phyloP scores from a whole-genome alignment of 2,113 vertebrate genomes.

The Myotis davidii region DNA sequence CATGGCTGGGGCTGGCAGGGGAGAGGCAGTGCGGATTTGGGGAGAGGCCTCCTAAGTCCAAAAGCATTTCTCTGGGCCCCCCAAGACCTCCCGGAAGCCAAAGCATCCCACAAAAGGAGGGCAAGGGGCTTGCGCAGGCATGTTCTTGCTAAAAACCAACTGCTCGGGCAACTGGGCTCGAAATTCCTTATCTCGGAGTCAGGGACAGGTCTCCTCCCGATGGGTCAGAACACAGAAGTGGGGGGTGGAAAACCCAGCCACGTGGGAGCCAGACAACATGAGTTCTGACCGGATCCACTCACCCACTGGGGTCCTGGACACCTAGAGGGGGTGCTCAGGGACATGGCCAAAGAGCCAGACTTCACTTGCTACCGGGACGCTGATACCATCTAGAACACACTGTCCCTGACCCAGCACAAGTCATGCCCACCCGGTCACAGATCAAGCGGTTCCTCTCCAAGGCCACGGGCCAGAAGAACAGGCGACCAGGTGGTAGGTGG shows the following conservation, averaged over 20 bases:
- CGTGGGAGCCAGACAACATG: background rate
- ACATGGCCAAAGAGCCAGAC: background rate
- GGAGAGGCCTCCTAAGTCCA: background rate
- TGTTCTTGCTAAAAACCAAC: background rate
- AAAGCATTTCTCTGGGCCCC: background rate
- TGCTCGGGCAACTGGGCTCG: background rate
- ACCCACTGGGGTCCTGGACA: background rate
- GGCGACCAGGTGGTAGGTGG: background rate
- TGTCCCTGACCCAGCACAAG: background rate
- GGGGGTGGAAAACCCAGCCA: background rate
- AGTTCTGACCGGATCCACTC: background rate
- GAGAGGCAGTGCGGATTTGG: background rate
- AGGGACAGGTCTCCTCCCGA: background rate
- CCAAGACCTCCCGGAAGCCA: background rate
- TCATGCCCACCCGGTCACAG: background rate
- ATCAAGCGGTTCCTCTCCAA: background rate
- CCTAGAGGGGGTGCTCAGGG: background rate
- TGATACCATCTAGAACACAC: background rate
- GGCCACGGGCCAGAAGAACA: background rate
- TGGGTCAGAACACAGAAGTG: background rate
- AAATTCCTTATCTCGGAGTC: background rate
- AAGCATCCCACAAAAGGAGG: background rate
- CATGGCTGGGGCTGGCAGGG: slow-evolving; percentile 87
- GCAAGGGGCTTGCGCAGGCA: background rate
- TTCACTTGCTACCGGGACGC: background rate